Evolutionary conservation across 2,888 invertebrate genomes (phyloP).

Genomic region (Neocrepidodera transversa): DNA sequence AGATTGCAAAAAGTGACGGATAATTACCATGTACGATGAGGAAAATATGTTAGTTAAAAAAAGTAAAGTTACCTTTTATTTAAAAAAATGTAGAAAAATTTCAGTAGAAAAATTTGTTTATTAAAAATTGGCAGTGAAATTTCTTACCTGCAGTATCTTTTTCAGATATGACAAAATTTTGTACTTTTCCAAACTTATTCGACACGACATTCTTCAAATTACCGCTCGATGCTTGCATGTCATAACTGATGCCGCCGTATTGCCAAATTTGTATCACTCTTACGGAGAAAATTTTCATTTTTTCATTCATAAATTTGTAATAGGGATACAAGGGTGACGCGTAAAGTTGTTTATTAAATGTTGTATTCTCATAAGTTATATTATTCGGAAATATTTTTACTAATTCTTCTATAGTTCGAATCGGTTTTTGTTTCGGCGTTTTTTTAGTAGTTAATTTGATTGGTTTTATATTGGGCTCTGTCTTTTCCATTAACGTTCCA

Average conservation of each 20-base stretch:
- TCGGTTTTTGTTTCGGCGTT: conserved; percentile 12
- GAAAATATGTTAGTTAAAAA: too few species aligned
- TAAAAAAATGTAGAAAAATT: too few species aligned
- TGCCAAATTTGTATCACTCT: conserved; percentile 65
- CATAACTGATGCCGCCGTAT: conserved; percentile 63
- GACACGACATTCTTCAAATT: conserved; percentile 6
- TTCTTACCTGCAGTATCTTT: conserved; percentile 31
- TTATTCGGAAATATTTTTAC: conserved; percentile 55
- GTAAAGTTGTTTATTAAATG: conserved; percentile 60
- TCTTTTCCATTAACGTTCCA: conserved; percentile 19
- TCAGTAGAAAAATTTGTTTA: too few species aligned
- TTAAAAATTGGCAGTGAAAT: too few species aligned
- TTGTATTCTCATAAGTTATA: conserved; percentile 60
- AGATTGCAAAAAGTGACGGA: too few species aligned
- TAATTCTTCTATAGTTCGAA: conserved; percentile 34
- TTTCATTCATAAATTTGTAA: conserved; percentile 62
- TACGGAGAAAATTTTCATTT: conserved; percentile 62
- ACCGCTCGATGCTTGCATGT: conserved; percentile 34
- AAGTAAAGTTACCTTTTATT: too few species aligned
- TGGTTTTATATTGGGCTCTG: conserved; percentile 6
- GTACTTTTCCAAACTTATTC: conserved; percentile 25
- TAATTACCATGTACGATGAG: too few species aligned
- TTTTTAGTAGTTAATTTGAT: conserved; percentile 8
- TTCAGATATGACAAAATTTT: conserved; percentile 40
- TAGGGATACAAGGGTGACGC: conserved; percentile 62